A percentile compares a stretch with the other conserved stretches of the same genome.
Evolutionary conservation across 2,797 vertebrate species (phyloP).

Genomic region (Diceros bicornis): DNA sequence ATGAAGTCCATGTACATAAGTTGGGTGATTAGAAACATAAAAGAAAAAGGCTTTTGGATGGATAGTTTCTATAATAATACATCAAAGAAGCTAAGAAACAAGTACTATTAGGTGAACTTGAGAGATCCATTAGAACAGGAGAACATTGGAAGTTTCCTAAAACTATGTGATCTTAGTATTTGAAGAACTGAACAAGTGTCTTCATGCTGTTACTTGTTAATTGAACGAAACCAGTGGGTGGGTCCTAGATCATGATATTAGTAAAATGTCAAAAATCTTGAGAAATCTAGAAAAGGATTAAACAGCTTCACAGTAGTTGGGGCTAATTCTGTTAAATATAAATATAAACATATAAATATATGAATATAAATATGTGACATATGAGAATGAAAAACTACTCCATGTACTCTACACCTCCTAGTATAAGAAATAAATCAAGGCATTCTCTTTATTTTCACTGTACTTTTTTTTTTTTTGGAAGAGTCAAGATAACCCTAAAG

Average conservation of each 20-base stretch:
- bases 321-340: background rate
- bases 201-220: background rate
- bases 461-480: background rate
- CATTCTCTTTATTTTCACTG: conserved; percentile 25
- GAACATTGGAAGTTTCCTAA: background rate
- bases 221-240: background rate
- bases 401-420: background rate
- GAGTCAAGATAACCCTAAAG: conserved; percentile 73
- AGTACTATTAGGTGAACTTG: background rate
- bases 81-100: background rate
- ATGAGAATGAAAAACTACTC: background rate
- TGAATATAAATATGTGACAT: conserved; percentile 22
- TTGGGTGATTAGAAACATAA: conserved; percentile 23
- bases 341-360: background rate
- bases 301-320: background rate
- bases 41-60: background rate
- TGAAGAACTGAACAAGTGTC: background rate
- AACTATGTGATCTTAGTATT: background rate
- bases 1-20: background rate
- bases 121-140: background rate
- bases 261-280: background rate
- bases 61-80: background rate
- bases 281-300: conserved; percentile 4
- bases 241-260: background rate
- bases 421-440: conserved; percentile 67